A percentile compares a stretch with the other conserved stretches of the same genome.
These are phyloP conservation scores for Amblyjoppa fuscipennis DNA, from an alignment of 2,888 invertebrate species.

Conservation along the genomic window DNA sequence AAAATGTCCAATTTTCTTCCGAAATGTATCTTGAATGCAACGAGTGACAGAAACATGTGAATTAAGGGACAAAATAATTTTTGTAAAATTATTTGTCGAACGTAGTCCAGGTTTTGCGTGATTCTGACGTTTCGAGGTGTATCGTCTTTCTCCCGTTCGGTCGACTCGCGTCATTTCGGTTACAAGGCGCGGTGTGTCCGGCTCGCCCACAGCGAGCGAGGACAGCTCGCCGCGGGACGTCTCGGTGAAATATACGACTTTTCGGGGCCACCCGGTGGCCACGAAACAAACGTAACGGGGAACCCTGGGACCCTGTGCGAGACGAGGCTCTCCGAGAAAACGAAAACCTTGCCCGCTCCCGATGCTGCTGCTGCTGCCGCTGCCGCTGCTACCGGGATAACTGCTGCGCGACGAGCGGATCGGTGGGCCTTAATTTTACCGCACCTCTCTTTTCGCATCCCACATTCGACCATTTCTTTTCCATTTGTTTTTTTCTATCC, in stretches of 20 bases:
- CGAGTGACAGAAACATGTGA: too few relatives aligned
- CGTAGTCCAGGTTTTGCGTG: constrained; percentile 14
- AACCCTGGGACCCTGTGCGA: constrained; percentile 57
- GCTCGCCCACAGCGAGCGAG: constrained; percentile 78
- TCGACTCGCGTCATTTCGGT: constrained; percentile 67
- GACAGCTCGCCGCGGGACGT: constrained; percentile 82
- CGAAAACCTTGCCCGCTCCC: constrained; percentile 52
- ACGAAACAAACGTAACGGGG: constrained; percentile 66
- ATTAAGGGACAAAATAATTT: background rate
- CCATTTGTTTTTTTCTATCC: background rate
- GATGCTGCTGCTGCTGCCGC: constrained; percentile 26
- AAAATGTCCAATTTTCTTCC: too few relatives aligned
- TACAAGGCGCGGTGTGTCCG: constrained; percentile 74
- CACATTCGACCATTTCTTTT: constrained; percentile 41
- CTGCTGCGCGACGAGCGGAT: constrained; percentile 54
- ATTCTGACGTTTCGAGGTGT: constrained; percentile 29
- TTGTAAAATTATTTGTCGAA: background rate
- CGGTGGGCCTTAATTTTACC: constrained; percentile 65
- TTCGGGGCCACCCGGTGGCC: constrained; percentile 80
- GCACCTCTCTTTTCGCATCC: constrained; percentile 54
- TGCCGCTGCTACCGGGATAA: constrained; percentile 43
- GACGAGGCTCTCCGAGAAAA: constrained; percentile 47
- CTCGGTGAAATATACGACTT: constrained; percentile 80
- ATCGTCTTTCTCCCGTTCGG: constrained; percentile 58
- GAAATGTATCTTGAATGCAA: too few relatives aligned